These are phyloP conservation scores for Motacilla tschutschensis DNA, from an alignment of 2,113 vertebrate species.

Conservation along the genomic window DNA sequence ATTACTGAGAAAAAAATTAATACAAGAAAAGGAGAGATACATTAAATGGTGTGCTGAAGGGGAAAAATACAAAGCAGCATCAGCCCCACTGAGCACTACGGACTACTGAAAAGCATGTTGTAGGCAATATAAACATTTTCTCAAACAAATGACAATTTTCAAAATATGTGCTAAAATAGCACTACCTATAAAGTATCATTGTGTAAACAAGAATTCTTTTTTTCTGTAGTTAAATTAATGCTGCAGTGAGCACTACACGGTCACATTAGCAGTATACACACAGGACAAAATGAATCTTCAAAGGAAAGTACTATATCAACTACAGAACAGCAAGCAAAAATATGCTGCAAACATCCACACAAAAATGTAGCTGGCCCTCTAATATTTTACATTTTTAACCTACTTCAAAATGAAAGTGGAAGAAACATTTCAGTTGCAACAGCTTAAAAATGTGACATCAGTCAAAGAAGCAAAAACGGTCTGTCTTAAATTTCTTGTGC, in stretches of 20 bases:
- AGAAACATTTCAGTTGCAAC: not conserved
- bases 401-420: not conserved
- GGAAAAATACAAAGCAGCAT: not conserved
- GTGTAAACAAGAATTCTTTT: not conserved
- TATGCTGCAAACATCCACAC: not conserved
- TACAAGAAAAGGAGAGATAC: not conserved
- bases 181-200: not conserved
- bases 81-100: not conserved
- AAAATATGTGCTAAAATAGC: not conserved
- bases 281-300: not conserved
- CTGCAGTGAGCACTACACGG: not conserved
- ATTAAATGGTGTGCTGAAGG: rapidly evolving
- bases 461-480: not conserved
- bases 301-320: not conserved
- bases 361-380: not conserved
- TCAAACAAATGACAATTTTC: not conserved
- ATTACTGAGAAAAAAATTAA: not conserved
- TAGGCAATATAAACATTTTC: not conserved
- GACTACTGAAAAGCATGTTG: not conserved
- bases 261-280: not conserved
- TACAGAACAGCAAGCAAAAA: not conserved
- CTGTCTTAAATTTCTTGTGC: not conserved
- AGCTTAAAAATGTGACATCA: not conserved
- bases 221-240: not conserved
- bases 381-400: not conserved